Conservation (phyloP, 2,888 invertebrate genomes). For the Lochmaea capreae region DNA sequence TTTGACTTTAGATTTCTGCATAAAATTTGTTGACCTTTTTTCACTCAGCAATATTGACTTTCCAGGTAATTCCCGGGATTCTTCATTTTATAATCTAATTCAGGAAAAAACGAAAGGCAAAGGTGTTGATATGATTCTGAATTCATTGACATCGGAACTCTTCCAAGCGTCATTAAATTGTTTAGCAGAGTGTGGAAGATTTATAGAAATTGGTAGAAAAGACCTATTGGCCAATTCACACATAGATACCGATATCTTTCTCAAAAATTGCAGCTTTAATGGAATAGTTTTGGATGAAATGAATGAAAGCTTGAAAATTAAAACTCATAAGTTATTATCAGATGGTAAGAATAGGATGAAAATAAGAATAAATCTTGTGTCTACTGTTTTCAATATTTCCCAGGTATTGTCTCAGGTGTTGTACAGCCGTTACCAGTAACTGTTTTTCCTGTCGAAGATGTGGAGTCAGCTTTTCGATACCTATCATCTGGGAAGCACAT, state of each 20-base stretch:
- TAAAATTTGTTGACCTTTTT: too few relatives aligned
- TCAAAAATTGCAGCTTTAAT: constrained; percentile 79
- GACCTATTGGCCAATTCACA: constrained; percentile 77
- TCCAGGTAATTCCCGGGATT: constrained; percentile 84
- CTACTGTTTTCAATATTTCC: neutral
- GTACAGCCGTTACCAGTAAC: constrained; percentile 76
- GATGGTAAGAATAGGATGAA: neutral
- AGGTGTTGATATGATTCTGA: constrained; percentile 73
- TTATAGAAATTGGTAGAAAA: constrained; percentile 87
- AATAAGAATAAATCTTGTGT: neutral
- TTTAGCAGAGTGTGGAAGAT: constrained; percentile 72
- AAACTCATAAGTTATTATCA: constrained; percentile 3
- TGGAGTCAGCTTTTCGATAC: constrained; percentile 78
- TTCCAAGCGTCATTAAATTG: constrained; percentile 76
- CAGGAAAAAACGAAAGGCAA: constrained; percentile 80
- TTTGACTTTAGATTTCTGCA: neutral
- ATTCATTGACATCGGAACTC: constrained; percentile 92
- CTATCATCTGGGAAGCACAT: constrained; percentile 80
- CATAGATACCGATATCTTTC: constrained; percentile 72
- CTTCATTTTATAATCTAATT: constrained; percentile 87
- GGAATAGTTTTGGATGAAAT: constrained; percentile 62
- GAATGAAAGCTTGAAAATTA: neutral
- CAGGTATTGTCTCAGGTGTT: constrained; percentile 71
- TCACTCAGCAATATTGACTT: neutral
- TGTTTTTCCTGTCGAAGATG: constrained; percentile 72